Percentiles rank a stretch among this genome's conserved stretches.
Conservation (phyloP, 2,888 invertebrate species). For the Pristionchus entomophagus region DNA sequence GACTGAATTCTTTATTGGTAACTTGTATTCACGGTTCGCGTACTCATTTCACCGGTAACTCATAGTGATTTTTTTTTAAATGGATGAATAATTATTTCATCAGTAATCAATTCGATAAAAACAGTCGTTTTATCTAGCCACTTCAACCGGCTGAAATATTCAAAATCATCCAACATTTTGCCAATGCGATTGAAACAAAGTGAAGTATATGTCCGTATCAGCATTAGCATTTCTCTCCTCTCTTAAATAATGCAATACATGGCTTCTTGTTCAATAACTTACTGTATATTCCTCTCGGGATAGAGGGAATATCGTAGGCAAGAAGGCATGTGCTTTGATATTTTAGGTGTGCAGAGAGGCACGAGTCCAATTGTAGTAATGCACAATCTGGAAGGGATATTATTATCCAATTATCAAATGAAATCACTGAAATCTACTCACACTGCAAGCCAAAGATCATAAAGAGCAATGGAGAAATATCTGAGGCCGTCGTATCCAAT, state of each 20-base stretch:
- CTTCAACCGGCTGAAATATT: too few relatives aligned
- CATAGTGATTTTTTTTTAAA: too few relatives aligned
- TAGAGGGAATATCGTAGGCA: neutral
- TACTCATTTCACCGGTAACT: too few relatives aligned
- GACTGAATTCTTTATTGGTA: too few relatives aligned
- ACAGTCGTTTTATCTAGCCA: too few relatives aligned
- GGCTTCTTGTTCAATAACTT: neutral
- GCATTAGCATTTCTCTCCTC: neutral
- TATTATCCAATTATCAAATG: neutral
- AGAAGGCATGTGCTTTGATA: neutral
- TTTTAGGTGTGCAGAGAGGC: neutral
- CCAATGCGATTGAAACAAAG: neutral
- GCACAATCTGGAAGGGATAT: neutral
- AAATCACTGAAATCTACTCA: neutral
- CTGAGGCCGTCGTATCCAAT: neutral
- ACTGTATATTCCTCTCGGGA: neutral
- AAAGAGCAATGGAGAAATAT: neutral
- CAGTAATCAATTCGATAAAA: too few relatives aligned
- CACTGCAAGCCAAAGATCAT: slow-evolving; percentile 11
- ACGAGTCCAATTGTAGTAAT: neutral
- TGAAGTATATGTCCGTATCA: neutral
- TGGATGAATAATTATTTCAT: too few relatives aligned
- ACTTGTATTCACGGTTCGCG: too few relatives aligned
- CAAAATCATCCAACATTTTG: too few relatives aligned
- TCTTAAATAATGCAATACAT: neutral